Evolutionary conservation across 2,113 vertebrate species (phyloP).

Genomic region (Suricata suricatta): DNA sequence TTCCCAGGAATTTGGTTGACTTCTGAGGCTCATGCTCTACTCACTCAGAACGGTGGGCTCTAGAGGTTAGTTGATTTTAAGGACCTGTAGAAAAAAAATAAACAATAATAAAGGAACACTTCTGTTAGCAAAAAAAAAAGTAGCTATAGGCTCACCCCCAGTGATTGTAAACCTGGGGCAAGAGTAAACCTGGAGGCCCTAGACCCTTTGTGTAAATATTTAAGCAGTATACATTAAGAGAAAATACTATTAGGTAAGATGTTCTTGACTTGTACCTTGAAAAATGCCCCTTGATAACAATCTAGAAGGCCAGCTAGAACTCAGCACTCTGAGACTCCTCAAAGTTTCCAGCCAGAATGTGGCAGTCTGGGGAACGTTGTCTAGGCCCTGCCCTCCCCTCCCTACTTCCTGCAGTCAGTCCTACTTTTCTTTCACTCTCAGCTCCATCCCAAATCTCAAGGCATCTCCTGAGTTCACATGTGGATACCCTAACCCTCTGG

Average conservation of each 20-base stretch:
- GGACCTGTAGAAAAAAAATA: not conserved
- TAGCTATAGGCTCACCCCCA: not conserved
- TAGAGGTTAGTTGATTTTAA: not conserved
- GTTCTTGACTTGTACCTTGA: not conserved
- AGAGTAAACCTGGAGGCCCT: not conserved
- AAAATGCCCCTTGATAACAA: not conserved
- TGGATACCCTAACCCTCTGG: not conserved
- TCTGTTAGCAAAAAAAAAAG: not conserved
- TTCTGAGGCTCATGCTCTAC: not conserved
- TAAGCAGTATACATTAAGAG: not conserved
- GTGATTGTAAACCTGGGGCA: not conserved
- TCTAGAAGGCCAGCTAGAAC: not conserved
- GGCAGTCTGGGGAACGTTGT: not conserved
- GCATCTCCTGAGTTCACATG: not conserved
- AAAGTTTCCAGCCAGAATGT: not conserved
- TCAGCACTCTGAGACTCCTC: not conserved
- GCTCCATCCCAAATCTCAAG: not conserved
- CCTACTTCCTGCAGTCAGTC: not conserved
- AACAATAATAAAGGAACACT: not conserved
- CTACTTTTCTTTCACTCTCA: not conserved
- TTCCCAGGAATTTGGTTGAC: not conserved
- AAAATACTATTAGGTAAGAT: not conserved
- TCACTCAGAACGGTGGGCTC: not conserved
- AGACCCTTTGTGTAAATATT: not conserved
- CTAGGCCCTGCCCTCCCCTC: not conserved